Conservation (phyloP, 1,140 invertebrate species). For the Drosophila ironensis region DNA sequence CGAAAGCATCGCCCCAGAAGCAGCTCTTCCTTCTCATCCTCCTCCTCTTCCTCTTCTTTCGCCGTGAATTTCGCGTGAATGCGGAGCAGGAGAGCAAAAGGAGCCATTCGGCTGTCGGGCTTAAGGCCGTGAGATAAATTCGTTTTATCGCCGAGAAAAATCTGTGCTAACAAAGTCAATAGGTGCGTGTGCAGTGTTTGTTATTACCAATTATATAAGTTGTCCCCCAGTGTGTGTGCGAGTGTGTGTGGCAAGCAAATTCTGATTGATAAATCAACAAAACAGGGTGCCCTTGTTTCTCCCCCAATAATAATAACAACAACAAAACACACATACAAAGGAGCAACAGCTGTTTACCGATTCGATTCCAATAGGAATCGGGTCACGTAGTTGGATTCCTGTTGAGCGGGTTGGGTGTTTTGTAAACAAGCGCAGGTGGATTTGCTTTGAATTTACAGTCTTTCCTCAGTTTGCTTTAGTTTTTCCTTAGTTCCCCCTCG, state of each 20-base stretch:
- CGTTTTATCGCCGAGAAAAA: constrained; percentile 37
- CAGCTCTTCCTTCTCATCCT: no score
- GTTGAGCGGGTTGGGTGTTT: neutral
- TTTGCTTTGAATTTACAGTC: neutral
- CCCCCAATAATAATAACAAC: constrained; percentile 1
- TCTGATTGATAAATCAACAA: constrained; percentile 6
- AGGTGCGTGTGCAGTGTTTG: constrained; percentile 54
- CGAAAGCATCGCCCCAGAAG: constrained; percentile 1
- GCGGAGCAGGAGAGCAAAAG: neutral
- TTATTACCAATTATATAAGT: constrained; percentile 69
- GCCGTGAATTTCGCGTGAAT: no score
- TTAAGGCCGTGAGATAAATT: neutral
- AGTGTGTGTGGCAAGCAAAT: constrained; percentile 9
- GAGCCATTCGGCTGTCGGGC: neutral
- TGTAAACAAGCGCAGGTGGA: constrained; percentile 9
- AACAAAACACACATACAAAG: constrained; percentile 14
- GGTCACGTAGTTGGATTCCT: constrained; percentile 23
- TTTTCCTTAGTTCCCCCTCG: constrained; percentile 13
- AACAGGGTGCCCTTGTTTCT: neutral
- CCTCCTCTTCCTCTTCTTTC: no score
- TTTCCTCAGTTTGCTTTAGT: neutral
- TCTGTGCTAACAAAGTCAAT: constrained; percentile 71
- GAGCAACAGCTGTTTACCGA: constrained; percentile 61
- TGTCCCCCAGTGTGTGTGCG: constrained; percentile 9
- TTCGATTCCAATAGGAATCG: constrained; percentile 51